Percentiles rank a stretch among this genome's conserved stretches.
phyloP scores from a whole-genome alignment of 2,113 vertebrate genomes.

The Calypte anna region DNA sequence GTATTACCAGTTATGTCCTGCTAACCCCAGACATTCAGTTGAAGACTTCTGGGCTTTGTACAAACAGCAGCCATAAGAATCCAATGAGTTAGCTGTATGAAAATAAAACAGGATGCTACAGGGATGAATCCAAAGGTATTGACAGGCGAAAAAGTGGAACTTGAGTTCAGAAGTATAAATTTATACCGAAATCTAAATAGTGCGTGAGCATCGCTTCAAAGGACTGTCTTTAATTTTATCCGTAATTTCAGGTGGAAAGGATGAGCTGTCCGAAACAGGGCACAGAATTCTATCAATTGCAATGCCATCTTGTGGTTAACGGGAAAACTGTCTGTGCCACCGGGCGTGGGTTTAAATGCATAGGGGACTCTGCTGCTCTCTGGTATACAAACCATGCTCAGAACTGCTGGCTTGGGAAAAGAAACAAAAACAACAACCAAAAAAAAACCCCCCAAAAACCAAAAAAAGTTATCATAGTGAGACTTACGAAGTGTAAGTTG shows the following conservation, averaged over 20 bases:
- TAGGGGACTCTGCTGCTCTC: background rate
- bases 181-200: background rate
- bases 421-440: background rate
- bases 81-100: background rate
- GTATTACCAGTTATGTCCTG: background rate
- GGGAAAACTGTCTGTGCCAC: background rate
- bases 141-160: background rate
- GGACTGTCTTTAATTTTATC: background rate
- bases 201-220: background rate
- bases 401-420: background rate
- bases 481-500: background rate
- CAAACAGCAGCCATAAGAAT: background rate
- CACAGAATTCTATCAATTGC: background rate
- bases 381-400: rapidly evolving
- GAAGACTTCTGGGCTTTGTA: background rate
- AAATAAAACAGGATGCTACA: background rate
- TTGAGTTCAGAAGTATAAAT: background rate
- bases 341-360: background rate
- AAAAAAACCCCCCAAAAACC: too few species aligned
- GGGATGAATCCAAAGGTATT: background rate
- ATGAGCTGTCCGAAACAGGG: background rate
- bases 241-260: background rate
- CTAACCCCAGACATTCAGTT: background rate
- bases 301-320: conserved; percentile 60
- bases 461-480: background rate